Base-by-base conservation (phyloP, 2,113 vertebrate genomes). In the Gobio gobio region DNA sequence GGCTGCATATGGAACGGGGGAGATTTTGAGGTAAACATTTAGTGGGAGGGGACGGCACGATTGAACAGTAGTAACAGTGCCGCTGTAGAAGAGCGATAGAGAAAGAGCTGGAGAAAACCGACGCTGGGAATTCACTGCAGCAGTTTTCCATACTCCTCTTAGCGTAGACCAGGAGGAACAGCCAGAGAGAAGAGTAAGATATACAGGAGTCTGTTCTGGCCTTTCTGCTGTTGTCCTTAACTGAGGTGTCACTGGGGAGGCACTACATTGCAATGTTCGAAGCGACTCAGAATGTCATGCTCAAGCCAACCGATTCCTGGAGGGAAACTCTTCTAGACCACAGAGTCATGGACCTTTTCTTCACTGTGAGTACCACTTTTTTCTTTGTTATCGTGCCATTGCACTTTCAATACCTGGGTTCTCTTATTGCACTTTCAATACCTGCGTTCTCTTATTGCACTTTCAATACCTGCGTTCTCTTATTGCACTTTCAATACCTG, bases 251-350 rank as follows among this genome's bases (percentile, higher is more conserved):
- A 99, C 98, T 99, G 94, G 98, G 98, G 94, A 97, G 98, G 95
- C 98, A 99, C 96, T 99, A 99, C 97, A 99, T 99, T 94, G 97
- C 97, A 93, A 98, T 99, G 97, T 99, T 99, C 80, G 98, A 99
- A 95, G 97, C 98, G 91, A 97, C 97, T 86, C 98, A 99, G 96
- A 99, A 99, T 93, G 97, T 99, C 94, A 97, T 95, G 92, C 93
- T 99, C 90, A 99, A 99, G 94, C 98, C 98, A 61, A 97, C 97
- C 13, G 98, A 99, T 94, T 94, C 96, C 92, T 99, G 98, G 98
- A 97, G 98, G 43, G 98, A 99, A 92, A 96, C 97, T 12, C 97
- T 99, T 91, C 94, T 99, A 94, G 97, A 99, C 95, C 97, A 97
- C 90, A 96, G 98, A 87, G 96, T 99, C 87, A 99, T 99, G 97